phyloP scores from a whole-genome alignment of 2,797 vertebrate genomes.

The Chlorospingus flavigularis region DNA sequence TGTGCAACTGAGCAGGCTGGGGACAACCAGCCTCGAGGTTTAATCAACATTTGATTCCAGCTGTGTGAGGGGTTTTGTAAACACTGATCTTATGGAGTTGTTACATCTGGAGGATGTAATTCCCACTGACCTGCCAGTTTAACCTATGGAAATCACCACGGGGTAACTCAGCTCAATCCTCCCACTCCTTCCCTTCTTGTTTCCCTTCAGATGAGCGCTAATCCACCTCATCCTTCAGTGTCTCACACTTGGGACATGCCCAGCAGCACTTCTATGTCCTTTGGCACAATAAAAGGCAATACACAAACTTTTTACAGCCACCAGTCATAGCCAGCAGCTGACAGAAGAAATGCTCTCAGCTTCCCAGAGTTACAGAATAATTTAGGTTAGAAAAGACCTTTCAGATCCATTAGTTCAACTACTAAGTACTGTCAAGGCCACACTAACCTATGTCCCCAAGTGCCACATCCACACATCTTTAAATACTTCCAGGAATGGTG shows the following conservation, averaged over 20 bases:
- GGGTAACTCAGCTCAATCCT: neutral
- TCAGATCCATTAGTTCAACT: neutral
- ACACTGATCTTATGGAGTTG: neutral
- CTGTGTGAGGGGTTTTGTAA: neutral
- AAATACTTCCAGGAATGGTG: neutral
- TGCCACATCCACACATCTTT: neutral
- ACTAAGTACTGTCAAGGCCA: neutral
- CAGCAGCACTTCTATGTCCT: neutral
- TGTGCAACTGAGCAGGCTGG: neutral
- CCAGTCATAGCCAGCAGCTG: neutral
- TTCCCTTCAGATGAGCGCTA: neutral
- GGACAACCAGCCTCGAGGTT: neutral
- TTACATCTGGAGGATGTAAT: neutral
- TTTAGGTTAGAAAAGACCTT: neutral
- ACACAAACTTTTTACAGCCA: neutral
- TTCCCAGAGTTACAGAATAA: neutral
- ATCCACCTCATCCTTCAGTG: neutral
- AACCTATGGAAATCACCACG: neutral
- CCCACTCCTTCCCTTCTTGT: neutral
- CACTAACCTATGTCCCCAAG: neutral
- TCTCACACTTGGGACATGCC: neutral
- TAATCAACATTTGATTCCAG: constrained; percentile 13
- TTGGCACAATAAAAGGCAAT: neutral
- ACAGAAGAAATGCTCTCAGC: neutral
- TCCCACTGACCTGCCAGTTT: neutral